phyloP scores from a whole-genome alignment of 2,113 vertebrate species.

The Vombatus ursinus region DNA sequence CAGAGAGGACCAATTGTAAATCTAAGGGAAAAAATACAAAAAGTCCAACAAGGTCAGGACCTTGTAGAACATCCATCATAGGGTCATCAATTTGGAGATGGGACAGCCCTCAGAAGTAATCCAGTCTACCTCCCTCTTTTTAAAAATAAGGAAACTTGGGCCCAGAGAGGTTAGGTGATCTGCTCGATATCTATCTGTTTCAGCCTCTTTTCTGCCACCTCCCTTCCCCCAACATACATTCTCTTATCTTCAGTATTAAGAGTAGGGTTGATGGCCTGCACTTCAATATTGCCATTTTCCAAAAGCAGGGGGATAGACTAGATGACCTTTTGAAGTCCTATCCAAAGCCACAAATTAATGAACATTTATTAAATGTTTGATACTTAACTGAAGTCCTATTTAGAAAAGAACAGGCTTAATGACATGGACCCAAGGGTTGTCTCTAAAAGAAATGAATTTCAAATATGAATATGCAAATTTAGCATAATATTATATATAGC shows the following conservation, averaged over 20 bases:
- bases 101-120: neutral
- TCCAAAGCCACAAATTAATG: conserved; percentile 17
- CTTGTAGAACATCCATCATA: neutral
- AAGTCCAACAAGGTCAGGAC: neutral
- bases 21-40: conserved; percentile 25
- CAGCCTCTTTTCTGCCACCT: neutral
- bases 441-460: conserved; percentile 35
- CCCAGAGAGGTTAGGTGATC: neutral
- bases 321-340: conserved; percentile 25
- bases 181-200: neutral
- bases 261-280: neutral
- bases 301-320: conserved; percentile 34
- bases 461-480: conserved; percentile 51
- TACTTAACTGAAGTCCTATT: neutral
- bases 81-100: neutral
- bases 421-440: neutral
- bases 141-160: neutral
- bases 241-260: conserved; percentile 1
- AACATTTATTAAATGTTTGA: neutral
- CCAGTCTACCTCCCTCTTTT: neutral
- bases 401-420: conserved; percentile 6
- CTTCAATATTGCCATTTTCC: conserved; percentile 27
- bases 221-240: neutral
- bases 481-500: conserved; percentile 50
- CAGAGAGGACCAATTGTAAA: neutral